Evolutionary conservation across 2,113 vertebrate species (phyloP), one percentile per base, ranked within the genome.

Genomic region (Vulpes ferrilata): DNA sequence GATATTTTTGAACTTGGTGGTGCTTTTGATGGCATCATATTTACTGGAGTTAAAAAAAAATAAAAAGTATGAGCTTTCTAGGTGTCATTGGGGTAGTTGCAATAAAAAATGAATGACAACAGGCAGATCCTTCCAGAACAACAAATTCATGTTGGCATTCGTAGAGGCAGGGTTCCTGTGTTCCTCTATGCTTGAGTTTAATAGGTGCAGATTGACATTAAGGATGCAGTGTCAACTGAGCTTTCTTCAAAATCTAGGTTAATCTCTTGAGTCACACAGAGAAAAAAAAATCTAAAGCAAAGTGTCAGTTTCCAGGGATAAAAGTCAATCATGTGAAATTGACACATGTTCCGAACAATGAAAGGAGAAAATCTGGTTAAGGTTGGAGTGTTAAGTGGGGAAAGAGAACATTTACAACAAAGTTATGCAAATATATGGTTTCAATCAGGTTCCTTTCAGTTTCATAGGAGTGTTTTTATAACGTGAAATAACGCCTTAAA

Each of bases 401-500:
- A 92, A 71, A 57, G 55, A 16, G n/a, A 84, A 22, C 23, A 38
- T 90, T 73, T 55, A 71, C 1, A 60, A 20, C 23, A 16, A 90
- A 79, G 4, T 88, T 71, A 86, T n/a, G 16, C 5, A 88, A 90
- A 74, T 55, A 57, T 11, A 19, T 30, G 19, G 11, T 93, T 90
- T 89, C 53, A 90, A 67, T 19, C 22, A 7, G 55, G 73, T 60
- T 82, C 8, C 25, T 25, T 91, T 11, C 32, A 38, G 15, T 78
- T 64, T 71, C 32, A 80, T 16, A 73, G 35, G 74, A 32, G 71
- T 93, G 43, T 62, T 95, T 93, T 96, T 86, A 94, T 74, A 88
- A 65, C 71, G 30, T 2, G 81, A 94, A 97, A 94, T 85, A 3
- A 82, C 93, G 38, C 55, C 78, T 71, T 97, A 55, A 81, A 95